Evolutionary conservation across 2,797 vertebrate genomes (phyloP).

Genomic region (Melanotaenia nigrans): DNA sequence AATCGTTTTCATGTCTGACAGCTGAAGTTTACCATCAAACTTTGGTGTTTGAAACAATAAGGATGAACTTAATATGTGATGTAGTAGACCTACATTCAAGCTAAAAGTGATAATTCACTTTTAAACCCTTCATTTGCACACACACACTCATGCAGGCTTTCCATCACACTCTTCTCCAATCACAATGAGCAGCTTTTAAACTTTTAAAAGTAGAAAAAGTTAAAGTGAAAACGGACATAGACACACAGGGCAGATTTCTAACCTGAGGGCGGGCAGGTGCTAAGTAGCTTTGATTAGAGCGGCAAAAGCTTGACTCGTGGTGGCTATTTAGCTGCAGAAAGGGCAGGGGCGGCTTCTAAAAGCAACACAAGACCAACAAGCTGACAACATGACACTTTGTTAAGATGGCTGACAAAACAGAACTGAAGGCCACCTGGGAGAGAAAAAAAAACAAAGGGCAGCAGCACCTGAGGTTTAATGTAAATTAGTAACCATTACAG

Average conservation of each 20-base stretch:
- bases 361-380: conserved; percentile 80
- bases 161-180: not conserved
- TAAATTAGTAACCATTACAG: conserved; percentile 62
- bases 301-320: conserved; percentile 81
- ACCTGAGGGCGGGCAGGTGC: conserved; percentile 87
- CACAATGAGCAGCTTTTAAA: conserved; percentile 11
- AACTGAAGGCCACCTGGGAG: conserved; percentile 49
- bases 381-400: conserved; percentile 60
- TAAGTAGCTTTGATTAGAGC: conserved; percentile 89
- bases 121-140: not conserved
- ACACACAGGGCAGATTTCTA: conserved; percentile 73
- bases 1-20: not conserved
- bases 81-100: not conserved
- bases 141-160: not conserved
- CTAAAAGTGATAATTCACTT: not conserved
- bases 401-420: conserved; percentile 50
- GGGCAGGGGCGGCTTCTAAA: conserved; percentile 88
- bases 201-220: conserved; percentile 24
- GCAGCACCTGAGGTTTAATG: conserved; percentile 51
- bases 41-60: not conserved
- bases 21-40: not conserved
- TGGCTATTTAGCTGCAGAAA: conserved; percentile 84
- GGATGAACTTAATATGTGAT: not conserved
- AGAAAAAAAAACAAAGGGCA: not conserved
- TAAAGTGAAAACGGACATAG: conserved; percentile 39